Conservation (phyloP, 2,797 vertebrate species). For the Strix occidentalis region DNA sequence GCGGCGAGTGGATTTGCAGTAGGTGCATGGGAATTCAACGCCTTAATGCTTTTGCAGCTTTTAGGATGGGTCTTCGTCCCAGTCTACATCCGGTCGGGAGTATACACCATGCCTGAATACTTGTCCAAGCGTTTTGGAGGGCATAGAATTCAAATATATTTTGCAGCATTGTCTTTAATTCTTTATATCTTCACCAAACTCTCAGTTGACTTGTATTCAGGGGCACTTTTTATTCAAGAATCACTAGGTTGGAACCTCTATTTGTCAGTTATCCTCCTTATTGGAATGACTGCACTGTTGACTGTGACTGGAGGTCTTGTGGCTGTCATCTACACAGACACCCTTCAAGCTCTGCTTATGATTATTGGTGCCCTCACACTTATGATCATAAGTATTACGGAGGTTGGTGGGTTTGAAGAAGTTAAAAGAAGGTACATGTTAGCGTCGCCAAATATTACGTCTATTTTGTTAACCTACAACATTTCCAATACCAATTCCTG, state of each 20-base stretch:
- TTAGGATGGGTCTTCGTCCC: conserved; percentile 98
- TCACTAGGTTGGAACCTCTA: conserved; percentile 98
- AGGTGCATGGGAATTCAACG: conserved; percentile 98
- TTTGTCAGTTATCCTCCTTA: conserved; percentile 92
- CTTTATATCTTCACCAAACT: conserved; percentile 99
- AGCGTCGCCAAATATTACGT: conserved; percentile 89
- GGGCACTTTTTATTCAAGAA: conserved; percentile 97
- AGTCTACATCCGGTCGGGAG: conserved; percentile 95
- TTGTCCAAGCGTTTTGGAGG: conserved; percentile 96
- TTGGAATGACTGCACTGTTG: conserved; percentile 93
- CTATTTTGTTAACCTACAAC: conserved; percentile 87
- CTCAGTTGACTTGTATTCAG: conserved; percentile 97
- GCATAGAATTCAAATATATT: conserved; percentile 94
- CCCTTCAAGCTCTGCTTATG: conserved; percentile 96
- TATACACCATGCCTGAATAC: conserved; percentile 99
- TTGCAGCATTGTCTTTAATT: conserved; percentile 90
- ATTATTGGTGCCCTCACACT: conserved; percentile 93
- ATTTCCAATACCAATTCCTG: conserved; percentile 89
- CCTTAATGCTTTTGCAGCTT: conserved; percentile 95
- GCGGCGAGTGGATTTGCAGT: conserved; percentile 97
- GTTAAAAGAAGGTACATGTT: conserved; percentile 94
- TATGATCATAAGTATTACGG: conserved; percentile 88
- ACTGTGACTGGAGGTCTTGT: conserved; percentile 95
- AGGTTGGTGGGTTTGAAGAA: conserved; percentile 94
- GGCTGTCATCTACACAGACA: conserved; percentile 97